Base-by-base conservation (phyloP, 2,888 invertebrate genomes). In the Geotrupes spiniger region DNA sequence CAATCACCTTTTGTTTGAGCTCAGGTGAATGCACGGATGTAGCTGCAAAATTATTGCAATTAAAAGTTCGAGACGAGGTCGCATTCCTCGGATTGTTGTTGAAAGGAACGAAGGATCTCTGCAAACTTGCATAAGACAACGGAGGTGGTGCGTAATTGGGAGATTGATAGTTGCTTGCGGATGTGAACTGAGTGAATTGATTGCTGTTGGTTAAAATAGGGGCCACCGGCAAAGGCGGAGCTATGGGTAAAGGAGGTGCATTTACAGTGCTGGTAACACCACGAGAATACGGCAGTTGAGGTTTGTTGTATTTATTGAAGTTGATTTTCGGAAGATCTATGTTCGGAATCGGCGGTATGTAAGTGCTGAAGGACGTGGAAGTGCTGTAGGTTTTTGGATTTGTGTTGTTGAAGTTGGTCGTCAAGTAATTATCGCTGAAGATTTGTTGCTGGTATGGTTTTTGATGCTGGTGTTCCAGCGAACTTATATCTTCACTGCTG, bases 331-430 rank as follows among this genome's bases (percentile, higher is more conserved):
- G 57, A 10, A 59, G 48, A 44, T 65, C 65, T 29, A 58, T 47
- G 38, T 53, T 61, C 4, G 58, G 60, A 36, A 60, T 56, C 10
- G 61, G 59, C 0, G 59, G 54, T n/a, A 56, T 40, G 28, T 53
- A 52, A 2, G 47, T 39, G 14, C 46, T 52, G 38, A 39, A 26
- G 45, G 39, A 36, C 46, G 46, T n/a, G 51, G 51, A 9, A 4
- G 71, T 67, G 42, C 71, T 68, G 60, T 75, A 74, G 14, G 67
- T 72, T 21, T 69, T 71, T 6, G 70, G 65, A 36, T 65, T 63
- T 8, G 70, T 66, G 49, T 70, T 68, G 46, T 73, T 73, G 58
- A 70, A 72, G 51, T 70, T 69, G n/a, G 71, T 74, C 9, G 70
- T 66, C 14, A 72, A 56, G 27, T 66, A 64, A 53, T 74, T 72